Base-by-base conservation (phyloP, 2,797 vertebrate species). In the Enteromius argenteus region DNA sequence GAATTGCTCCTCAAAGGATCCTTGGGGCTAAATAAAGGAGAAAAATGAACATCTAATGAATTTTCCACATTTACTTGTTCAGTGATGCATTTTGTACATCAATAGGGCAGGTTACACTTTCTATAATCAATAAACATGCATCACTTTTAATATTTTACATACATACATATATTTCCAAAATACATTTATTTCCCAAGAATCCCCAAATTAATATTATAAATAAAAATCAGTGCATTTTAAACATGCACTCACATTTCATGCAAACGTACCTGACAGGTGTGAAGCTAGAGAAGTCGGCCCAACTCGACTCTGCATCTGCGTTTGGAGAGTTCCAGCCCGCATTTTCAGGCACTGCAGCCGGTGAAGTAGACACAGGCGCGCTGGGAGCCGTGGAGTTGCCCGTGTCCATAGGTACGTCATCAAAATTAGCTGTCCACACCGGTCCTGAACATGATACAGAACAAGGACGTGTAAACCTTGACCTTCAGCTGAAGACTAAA, bases 381-480 rank as follows among this genome's bases (percentile, higher is more conserved):
- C 86, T 85, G 21, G 95, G 84, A 30, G 90, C 94, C 27, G 95
- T 91, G 11, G 95, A 95, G 2, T 96, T 96, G 14, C 97, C 93
- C 0, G 97, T 99, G 89, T 99, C 98, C 98, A 99, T 99, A 42
- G 98, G 97, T 84, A 98, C 93, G 39, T 99, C 97, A 13, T 99
- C 98, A 21, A 99, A 99, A 89, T 95, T 99, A 46, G 98, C 97
- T 0, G 97, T 97, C 97, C 97, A 99, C 86, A 93, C 96, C 0
- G 97, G 96, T 30, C 97, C 97, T 99, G 71, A 58, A 89, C 17
- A 49, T 44, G 32, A 67, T n/a, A 27, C n/a, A 71, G 39, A 46
- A 46, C 3, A 77, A 39, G 44, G 2, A 56, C 3, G 7, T 37
- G 56, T 42, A 10, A 79, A 7, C 35, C 4, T 27, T 44, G 23